Conservation (phyloP, 2,797 vertebrate species). For the Microctenopoma stevenorrisi region DNA sequence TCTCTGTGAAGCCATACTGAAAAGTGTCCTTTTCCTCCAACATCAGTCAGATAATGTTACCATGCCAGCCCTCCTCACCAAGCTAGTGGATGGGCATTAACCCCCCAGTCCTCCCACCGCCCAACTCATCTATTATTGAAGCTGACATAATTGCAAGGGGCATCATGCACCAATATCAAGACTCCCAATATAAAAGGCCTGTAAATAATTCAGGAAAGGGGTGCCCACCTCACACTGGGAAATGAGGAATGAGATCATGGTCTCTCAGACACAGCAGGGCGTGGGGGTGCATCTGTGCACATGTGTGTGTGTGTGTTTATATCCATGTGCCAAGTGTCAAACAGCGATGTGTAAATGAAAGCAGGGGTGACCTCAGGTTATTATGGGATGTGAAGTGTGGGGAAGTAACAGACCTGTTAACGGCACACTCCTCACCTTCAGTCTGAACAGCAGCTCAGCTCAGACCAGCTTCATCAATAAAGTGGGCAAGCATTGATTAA, state of each 20-base stretch:
- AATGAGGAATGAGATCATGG: slow-evolving; percentile 71
- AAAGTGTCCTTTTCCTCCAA: slow-evolving; percentile 29
- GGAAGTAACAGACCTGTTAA: slow-evolving; percentile 42
- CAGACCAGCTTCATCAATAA: slow-evolving; percentile 69
- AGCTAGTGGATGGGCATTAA: slow-evolving; percentile 50
- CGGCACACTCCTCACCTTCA: slow-evolving; percentile 13
- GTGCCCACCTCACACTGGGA: slow-evolving; percentile 49
- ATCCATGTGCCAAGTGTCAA: slow-evolving; percentile 24
- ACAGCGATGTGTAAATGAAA: slow-evolving; percentile 34
- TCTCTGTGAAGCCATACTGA: slow-evolving; percentile 21
- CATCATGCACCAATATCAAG: slow-evolving; percentile 66
- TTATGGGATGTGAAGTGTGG: slow-evolving; percentile 46
- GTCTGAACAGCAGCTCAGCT: slow-evolving; percentile 27
- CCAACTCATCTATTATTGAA: slow-evolving; percentile 75
- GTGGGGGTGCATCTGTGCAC: slow-evolving; percentile 23
- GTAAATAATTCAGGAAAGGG: slow-evolving; percentile 74
- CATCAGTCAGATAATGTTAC: slow-evolving; percentile 55
- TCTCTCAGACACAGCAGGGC: slow-evolving; percentile 47
- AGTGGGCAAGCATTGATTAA: slow-evolving; percentile 17
- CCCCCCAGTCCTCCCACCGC: slow-evolving; percentile 10
- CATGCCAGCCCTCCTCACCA: slow-evolving; percentile 45
- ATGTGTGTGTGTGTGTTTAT: slow-evolving; percentile 12
- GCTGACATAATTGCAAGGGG: slow-evolving; percentile 67
- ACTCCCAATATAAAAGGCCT: slow-evolving; percentile 59
- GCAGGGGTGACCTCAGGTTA: slow-evolving; percentile 39